A percentile compares a stretch with the other conserved stretches of the same genome.
Conservation (phyloP, 2,113 vertebrate species). For the Cricetomys ansorgei region DNA sequence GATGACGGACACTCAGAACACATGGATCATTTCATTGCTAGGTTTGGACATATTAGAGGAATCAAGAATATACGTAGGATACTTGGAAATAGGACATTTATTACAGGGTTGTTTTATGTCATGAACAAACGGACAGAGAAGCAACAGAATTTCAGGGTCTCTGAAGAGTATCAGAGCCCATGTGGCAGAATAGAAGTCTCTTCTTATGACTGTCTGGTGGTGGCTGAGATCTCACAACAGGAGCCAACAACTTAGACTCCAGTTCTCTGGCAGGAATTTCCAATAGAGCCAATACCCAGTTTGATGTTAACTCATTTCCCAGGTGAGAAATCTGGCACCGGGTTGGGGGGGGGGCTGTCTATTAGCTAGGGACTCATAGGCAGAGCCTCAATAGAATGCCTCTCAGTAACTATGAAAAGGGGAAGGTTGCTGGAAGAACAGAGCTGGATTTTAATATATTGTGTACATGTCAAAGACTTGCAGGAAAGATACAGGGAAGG, state of each 20-base stretch:
- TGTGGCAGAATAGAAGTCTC: background rate
- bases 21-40: background rate
- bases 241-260: background rate
- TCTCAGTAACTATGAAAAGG: background rate
- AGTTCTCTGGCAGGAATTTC: background rate
- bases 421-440: background rate
- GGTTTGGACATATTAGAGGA: too few species aligned
- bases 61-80: background rate
- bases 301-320: background rate
- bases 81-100: background rate
- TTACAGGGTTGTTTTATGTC: background rate
- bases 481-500: background rate
- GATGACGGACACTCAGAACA: fast-evolving
- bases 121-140: background rate
- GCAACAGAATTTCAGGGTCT: background rate
- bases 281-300: background rate
- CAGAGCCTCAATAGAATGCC: background rate
- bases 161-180: background rate
- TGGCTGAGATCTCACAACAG: background rate
- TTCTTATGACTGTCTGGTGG: background rate
- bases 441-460: background rate
- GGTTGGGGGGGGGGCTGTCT: background rate
- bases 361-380: background rate
- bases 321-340: background rate
- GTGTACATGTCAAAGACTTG: background rate